Conservation (phyloP, 2,888 invertebrate genomes). For the Nemotelus pantherinus region DNA sequence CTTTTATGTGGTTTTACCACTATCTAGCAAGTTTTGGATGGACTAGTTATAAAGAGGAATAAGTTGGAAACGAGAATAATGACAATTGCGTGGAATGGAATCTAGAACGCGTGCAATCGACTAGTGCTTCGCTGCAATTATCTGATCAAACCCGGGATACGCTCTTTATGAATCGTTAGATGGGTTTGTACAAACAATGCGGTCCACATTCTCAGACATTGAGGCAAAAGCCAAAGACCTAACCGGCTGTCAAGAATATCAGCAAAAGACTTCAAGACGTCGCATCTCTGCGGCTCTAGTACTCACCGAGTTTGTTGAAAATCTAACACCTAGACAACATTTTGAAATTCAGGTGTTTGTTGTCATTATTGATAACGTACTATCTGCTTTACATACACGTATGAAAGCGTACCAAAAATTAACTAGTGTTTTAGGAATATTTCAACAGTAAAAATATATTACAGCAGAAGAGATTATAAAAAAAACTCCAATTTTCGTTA, state of each 20-base stretch:
- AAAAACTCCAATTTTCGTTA: too few relatives aligned
- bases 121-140: background rate
- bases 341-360: background rate
- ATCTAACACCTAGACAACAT: background rate
- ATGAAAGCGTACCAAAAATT: too few relatives aligned
- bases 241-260: background rate
- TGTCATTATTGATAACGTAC: too few relatives aligned
- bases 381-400: too few relatives aligned
- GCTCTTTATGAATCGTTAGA: background rate
- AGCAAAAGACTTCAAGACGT: background rate
- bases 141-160: background rate
- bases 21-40: background rate
- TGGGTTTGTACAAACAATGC: background rate
- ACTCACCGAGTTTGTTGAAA: background rate
- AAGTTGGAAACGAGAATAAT: background rate
- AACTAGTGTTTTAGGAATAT: too few relatives aligned
- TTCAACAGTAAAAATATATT: too few relatives aligned
- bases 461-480: too few relatives aligned
- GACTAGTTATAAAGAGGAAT: background rate
- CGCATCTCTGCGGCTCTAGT: background rate
- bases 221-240: background rate
- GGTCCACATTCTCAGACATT: background rate
- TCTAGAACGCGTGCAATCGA: background rate
- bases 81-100: background rate
- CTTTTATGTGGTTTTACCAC: constrained; percentile 5